These are phyloP conservation scores for Gibbula magus DNA, from an alignment of 2,888 invertebrate species.

Conservation along the genomic window DNA sequence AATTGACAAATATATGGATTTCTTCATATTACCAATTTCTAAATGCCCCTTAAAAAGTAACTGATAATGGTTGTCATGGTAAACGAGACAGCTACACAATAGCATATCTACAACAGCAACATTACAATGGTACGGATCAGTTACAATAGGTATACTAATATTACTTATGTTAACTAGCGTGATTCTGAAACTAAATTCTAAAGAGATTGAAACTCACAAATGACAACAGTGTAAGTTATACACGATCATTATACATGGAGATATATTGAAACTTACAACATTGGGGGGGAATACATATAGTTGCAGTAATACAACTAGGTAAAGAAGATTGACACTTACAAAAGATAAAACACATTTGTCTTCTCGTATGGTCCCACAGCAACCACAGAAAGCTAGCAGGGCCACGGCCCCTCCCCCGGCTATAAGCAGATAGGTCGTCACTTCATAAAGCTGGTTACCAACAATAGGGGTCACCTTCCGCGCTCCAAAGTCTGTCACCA, in stretches of 20 bases:
- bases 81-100: too few species aligned
- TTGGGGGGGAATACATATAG: neutral
- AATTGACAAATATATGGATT: too few species aligned
- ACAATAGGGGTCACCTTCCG: constrained; percentile 67
- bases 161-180: too few species aligned
- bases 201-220: neutral
- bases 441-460: constrained; percentile 63
- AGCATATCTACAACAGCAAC: too few species aligned
- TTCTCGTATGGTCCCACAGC: constrained; percentile 69
- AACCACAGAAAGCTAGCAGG: constrained; percentile 69
- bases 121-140: too few species aligned
- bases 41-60: too few species aligned
- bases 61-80: too few species aligned
- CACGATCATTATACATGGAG: neutral
- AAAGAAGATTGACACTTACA: constrained; percentile 55
- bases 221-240: neutral
- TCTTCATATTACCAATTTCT: too few species aligned
- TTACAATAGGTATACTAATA: too few species aligned
- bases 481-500: constrained; percentile 69
- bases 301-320: neutral
- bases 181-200: too few species aligned
- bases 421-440: constrained; percentile 67
- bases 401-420: constrained; percentile 68
- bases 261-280: neutral
- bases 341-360: constrained; percentile 69